These are phyloP conservation scores for Pardosa pseudoannulata DNA, from an alignment of 2,888 invertebrate species.

Conservation along the genomic window DNA sequence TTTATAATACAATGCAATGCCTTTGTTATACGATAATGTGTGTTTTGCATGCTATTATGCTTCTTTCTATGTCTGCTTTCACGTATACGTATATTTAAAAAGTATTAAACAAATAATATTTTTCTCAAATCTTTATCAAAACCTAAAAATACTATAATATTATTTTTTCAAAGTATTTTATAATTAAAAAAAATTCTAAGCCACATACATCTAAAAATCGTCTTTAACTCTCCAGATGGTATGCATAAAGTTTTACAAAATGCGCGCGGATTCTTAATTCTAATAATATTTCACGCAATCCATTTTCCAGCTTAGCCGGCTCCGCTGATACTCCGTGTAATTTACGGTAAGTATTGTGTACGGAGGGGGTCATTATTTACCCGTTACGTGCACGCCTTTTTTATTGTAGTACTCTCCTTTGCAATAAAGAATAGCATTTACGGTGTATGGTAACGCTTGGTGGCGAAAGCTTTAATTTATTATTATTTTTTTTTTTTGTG, in stretches of 20 bases:
- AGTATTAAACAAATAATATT: no score
- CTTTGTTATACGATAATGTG: no score
- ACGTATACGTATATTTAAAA: no score
- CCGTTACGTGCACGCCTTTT: constrained; percentile 26
- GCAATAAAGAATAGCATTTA: constrained; percentile 48
- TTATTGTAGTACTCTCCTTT: constrained; percentile 23
- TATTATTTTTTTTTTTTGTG: constrained; percentile 37
- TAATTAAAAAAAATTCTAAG: no score
- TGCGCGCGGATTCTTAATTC: constrained; percentile 8
- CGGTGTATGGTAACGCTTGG: constrained; percentile 2
- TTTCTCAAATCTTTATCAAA: no score
- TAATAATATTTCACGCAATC: constrained; percentile 13
- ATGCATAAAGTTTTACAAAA: constrained; percentile 11
- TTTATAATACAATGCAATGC: no score
- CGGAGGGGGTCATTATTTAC: constrained; percentile 51
- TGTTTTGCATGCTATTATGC: no score
- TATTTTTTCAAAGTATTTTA: no score
- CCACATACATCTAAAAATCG: neutral
- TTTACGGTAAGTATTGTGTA: constrained; percentile 52
- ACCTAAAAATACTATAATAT: no score
- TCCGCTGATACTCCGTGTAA: constrained; percentile 32
- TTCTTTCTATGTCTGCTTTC: no score
- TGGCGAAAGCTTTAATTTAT: constrained; percentile 31
- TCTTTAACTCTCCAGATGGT: neutral
- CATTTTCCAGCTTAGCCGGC: neutral